Evolutionary conservation across 2,888 invertebrate genomes (phyloP), one percentile per base, ranked within the genome.

Genomic region (Drosophila silvestris): DNA sequence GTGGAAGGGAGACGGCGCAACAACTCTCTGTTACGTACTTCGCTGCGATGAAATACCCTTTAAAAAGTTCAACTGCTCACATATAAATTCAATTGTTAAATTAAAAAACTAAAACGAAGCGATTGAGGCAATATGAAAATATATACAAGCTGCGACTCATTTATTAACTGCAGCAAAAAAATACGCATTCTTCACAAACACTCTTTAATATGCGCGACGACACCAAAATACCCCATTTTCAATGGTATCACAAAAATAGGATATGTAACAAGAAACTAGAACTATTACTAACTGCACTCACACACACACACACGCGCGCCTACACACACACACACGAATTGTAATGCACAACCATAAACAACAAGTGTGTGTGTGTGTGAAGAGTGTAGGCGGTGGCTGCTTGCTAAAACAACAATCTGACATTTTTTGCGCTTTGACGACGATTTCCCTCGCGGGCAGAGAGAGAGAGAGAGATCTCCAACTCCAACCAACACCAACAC

Each of bases 341-440:
- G 62, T 51, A 70, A 62, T 70, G 70, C 60, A 71, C 57, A 71
- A 65, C 76, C 66, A 75, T 66, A 67, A 72, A 61, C 74, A 69
- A 68, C 56, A 77, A 70, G 65, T n/a, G 37, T 47, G 16, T 28
- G 50, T 51, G 12, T 22, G 22, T 22, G 56, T 26, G 61, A 51
- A 44, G 51, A 58, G 47, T 3, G 37, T 51, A 32, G 50, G 68
- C 59, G 64, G 22, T 44, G 37, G 28, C 35, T 32, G 62, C 41
- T 59, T 72, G 79, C 76, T 87, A 79, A 79, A 86, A 87, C 89
- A 87, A 87, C 86, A 89, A 89, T 82, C 77, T 81, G 82, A 84
- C 74, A 84, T 84, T 80, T 89, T 83, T 83, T 83, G 64, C 78
- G 78, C 89, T 89, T 89, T 89, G 87, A 89, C 85, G 79, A 83